Evolutionary conservation across 2,113 vertebrate species (phyloP), one percentile per base, ranked within the genome.

Genomic region (Ellobius talpinus): DNA sequence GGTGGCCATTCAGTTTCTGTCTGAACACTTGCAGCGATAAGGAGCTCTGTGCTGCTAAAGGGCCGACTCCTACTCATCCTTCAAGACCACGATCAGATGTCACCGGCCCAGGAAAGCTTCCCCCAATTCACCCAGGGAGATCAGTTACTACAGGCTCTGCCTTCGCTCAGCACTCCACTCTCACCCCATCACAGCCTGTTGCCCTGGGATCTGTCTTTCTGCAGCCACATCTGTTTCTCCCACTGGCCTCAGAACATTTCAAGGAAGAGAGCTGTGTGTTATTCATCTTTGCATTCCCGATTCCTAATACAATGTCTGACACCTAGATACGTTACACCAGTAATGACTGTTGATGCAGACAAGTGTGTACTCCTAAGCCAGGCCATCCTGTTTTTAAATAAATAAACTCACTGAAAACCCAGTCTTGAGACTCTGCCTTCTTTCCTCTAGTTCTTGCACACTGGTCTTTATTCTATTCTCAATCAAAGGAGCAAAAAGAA

Each of bases 41-140:
- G 87, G 55, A 61, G 26, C 50, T 81, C 74, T 6, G 14, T 23
- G 14, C 31, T 0, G 0, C 21, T 66, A 93, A 84, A 65, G 6
- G 68, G 39, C 73, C 77, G 92, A 47, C 92, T 93, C 87, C 93
- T 90, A 50, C 79, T 13, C 87, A 72, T 85, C 96, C 93, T 96
- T 95, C 95, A 92, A 92, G 94, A 91, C 42, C 58, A 68, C 6
- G 89, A 87, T 96, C 94, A 3, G 47, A 92, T 94, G 68, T 79
- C 96, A 50, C 11, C 85, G 47, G 77, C 78, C 47, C 66, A 14
- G 39, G 47, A 45, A 88, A 39, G 5, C 72, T 76, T 81, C 79
- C 45, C 42, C 77, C 65, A 58, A 0, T 33, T 58, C 70, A 63
- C 55, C 90, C 7, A 55, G 42, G 76, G 66, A 74, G 87, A 94